Evolutionary conservation across 1,140 invertebrate species (phyloP), one percentile per base, ranked within the genome.

Genomic region (Thaumatotibia leucotreta): DNA sequence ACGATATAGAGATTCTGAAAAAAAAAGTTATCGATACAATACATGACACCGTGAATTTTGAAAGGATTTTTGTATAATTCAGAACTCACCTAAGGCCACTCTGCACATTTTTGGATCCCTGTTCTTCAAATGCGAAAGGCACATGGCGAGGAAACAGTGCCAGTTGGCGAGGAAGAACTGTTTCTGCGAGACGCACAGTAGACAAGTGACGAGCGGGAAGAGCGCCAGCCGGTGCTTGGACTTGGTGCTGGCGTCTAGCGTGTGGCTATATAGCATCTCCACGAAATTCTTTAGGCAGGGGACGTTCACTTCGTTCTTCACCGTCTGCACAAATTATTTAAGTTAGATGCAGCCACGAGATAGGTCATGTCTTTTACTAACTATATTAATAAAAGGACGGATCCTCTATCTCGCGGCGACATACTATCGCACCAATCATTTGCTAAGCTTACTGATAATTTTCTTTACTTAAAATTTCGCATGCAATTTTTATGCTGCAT

Each of bases 271-370:
- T 10, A 99, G 90, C 93, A 98, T 97, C 86, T 99, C 98, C 4
- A 99, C 99, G 91, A 99, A 99, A 86, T 98, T 98, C 89, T 99
- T 99, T 62, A 99, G 91, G 80, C 98, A 99, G 0, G 99, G 99
- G 58, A 99, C 98, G 91, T 99, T 99, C 1, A 99, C 98, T 92
- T 99, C 98, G 73, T 96, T 99, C 90, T 99, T 99, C 1, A 99
- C 99, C 66, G 97, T 96, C 97, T 98, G 84, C 72, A 62, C 76
- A 54, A 64, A 68, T 58, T 52, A 11, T 52, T 33, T 50, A 29
- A 5, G 24, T 63, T 10, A 11, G 27, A 11, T n/a, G n/a, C n/a
- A n/a, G n/a, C n/a, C n/a, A n/a, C n/a, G n/a, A n/a, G n/a, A n/a
- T n/a, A n/a, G n/a, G n/a, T n/a, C n/a, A n/a, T n/a, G n/a, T n/a